Evolutionary conservation across 1,140 invertebrate genomes (phyloP), one percentile per base, ranked within the genome.

Genomic region (Diorhabda carinulata): DNA sequence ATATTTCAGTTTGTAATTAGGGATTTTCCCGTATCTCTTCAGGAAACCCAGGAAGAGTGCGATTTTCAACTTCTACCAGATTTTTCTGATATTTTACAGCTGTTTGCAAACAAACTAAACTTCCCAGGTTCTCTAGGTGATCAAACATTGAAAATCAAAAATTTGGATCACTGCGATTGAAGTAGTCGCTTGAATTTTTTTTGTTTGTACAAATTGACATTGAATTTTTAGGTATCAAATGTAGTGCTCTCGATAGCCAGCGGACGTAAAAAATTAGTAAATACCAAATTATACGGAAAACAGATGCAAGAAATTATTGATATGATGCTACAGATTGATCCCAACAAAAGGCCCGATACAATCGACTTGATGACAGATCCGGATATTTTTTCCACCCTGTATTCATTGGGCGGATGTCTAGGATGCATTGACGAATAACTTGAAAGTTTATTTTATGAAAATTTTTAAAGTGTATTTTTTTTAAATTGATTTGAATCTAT

Each of bases 241-340:
- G 77, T 87, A 47, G 82, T 86, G 1, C 82, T 83, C 52, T 82
- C 82, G 47, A 86, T 87, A 68, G 83, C 83, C 10, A 81, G 79
- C 57, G 84, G 83, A 4, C 83, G 79, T 64, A 82, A 83, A 2
- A 81, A 82, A 73, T 79, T 82, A 2, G 83, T 86, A 57, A 82
- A 86, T 69, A 76, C 78, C 3, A 75, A 66, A n/a, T 72, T 77
- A 45, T 86, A 85, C 70, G 81, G 83, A 25, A 70, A 81, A 74
- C 80, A 83, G 60, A 78, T 86, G 67, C 84, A 86, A 74, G 81
- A 83, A 64, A 73, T 85, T 3, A 81, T 86, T 57, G 82, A 85
- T 63, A 77, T 80, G 2, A 84, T 85, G 82, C 70, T 86, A 42
- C 82, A 84, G 44, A 72, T 83, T 2, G 71, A 84, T 61, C 84